Base-by-base conservation (phyloP, 2,797 vertebrate genomes). In the Parauchenoglanis punctatus region DNA sequence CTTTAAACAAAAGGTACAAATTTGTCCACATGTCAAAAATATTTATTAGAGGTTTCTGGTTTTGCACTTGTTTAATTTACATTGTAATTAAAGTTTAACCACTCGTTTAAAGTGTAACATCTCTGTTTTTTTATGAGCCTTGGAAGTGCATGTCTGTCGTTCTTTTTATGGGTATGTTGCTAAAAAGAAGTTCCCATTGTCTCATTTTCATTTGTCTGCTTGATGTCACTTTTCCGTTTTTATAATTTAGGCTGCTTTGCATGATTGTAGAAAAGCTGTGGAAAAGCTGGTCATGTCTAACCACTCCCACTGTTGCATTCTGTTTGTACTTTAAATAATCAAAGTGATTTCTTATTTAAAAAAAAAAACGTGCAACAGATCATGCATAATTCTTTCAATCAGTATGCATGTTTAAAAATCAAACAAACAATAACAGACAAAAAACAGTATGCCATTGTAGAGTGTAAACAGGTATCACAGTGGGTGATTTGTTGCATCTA, bases 191-290 rank as follows among this genome's bases (percentile, higher is more conserved):
- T 61, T 44, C 78, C 11, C 23, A 13, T 17, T 46, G 52, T 72
- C 28, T 58, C 31, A 40, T 56, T 72, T 18, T 2, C 78, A 46
- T 81, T 63, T 63, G 13, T 81, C 28, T 31, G 17, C 28, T 5
- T 25, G 40, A 40, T 44, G 58, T 63, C 6, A 63, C 6, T 63
- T 81, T 63, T 46, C 12, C n/a, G 13, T 85, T 12, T 86, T 10
- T 75, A 10, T 87, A 49, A 67, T 75, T 82, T 7, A 56, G 52
- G 46, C 86, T 56, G 17, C 85, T 31, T 65, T 49, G 65, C 35
- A 31, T 72, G 44, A 40, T 56, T 58, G 13, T 49, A 46, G 44
- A 72, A 54, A 49, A 46, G 7, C 0, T 58, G 13, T 49, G 25
- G 44, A 72, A 56, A 49, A 1, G 65, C 40, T 49, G 44, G 25